phyloP scores from a whole-genome alignment of 2,888 invertebrate genomes.

The Leptopterna dolabrata region DNA sequence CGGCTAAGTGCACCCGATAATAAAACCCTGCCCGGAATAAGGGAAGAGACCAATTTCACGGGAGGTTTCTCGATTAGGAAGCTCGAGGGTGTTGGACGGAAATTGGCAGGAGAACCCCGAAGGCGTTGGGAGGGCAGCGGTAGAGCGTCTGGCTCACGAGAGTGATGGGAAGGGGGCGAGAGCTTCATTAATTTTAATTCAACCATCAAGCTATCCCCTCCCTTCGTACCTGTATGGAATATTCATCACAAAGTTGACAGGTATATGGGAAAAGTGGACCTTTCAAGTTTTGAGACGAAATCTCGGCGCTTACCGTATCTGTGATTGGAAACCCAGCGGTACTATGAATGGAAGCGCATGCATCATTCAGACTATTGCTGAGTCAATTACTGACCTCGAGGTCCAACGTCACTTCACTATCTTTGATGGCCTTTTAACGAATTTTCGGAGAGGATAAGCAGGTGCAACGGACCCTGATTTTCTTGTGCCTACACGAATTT shows the following conservation, averaged over 20 bases:
- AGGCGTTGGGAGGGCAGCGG: not conserved
- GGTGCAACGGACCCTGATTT: no score
- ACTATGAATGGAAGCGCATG: no score
- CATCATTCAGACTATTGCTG: no score
- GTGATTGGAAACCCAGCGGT: no score
- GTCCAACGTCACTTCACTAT: no score
- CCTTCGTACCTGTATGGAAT: not conserved
- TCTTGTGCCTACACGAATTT: no score
- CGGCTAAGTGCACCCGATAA: not conserved
- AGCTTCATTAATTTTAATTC: slow-evolving; percentile 36
- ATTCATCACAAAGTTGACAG: not conserved
- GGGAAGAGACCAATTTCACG: slow-evolving; percentile 11
- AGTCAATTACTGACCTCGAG: no score
- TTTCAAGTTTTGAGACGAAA: not conserved
- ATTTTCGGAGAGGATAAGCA: no score
- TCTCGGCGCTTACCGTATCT: not conserved
- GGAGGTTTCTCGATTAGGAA: not conserved
- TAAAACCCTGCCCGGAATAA: not conserved
- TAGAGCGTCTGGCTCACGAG: not conserved
- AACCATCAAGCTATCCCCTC: not conserved
- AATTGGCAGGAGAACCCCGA: not conserved
- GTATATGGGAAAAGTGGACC: not conserved
- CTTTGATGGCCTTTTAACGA: no score
- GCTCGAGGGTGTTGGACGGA: not conserved
- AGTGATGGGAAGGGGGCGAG: not conserved